Conservation (phyloP, 2,113 vertebrate genomes). For the Gallinago undulata region DNA sequence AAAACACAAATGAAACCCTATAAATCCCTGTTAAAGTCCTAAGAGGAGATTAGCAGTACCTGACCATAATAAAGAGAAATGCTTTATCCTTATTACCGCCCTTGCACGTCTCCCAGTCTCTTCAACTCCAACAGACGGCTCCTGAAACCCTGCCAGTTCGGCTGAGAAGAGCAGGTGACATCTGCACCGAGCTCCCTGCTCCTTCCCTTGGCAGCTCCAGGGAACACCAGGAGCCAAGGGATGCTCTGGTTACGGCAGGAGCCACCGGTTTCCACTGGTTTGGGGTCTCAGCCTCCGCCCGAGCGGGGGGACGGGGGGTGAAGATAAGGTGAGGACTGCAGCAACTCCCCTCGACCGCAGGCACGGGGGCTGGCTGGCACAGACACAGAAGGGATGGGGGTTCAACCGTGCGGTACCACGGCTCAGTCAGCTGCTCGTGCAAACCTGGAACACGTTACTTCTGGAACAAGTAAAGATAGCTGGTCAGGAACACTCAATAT, state of each 20-base stretch:
- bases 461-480: neutral
- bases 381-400: neutral
- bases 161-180: neutral
- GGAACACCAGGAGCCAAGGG: neutral
- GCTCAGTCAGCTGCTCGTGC: neutral
- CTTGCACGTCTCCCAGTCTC: neutral
- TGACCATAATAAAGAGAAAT: constrained; percentile 45
- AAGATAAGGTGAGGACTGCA: neutral
- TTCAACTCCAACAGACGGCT: neutral
- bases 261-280: neutral
- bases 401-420: neutral
- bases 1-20: constrained; percentile 30
- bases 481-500: neutral
- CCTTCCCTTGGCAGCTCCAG: neutral
- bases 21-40: constrained; percentile 38
- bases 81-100: neutral
- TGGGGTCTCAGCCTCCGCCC: neutral
- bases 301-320: neutral
- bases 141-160: neutral
- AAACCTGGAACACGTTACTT: neutral
- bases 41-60: constrained; percentile 39
- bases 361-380: neutral
- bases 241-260: neutral
- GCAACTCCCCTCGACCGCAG: neutral
- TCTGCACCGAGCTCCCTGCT: neutral